Conservation (phyloP, 2,888 invertebrate genomes). For the Trichogramma evanescens region DNA sequence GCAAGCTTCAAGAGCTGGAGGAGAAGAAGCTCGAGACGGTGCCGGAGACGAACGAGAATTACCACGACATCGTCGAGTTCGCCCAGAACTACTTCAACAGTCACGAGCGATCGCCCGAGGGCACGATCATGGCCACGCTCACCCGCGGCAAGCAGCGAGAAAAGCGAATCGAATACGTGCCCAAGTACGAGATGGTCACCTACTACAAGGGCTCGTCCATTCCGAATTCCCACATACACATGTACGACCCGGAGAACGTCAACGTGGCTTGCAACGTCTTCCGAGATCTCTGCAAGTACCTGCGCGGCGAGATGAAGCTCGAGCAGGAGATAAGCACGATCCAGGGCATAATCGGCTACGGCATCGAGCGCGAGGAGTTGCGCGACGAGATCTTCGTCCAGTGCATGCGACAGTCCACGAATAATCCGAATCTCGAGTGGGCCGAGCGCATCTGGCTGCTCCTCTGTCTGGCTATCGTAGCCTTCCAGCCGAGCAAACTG, state of each 20-base stretch:
- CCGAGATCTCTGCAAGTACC: conserved; percentile 83
- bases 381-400: conserved; percentile 88
- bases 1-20: conserved; percentile 76
- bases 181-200: conserved; percentile 88
- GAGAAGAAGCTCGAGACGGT: conserved; percentile 49
- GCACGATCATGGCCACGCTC: conserved; percentile 79
- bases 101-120: conserved; percentile 79
- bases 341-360: conserved; percentile 77
- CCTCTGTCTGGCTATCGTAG: conserved; percentile 81
- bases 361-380: conserved; percentile 84
- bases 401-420: conserved; percentile 80
- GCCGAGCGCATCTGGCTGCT: conserved; percentile 82
- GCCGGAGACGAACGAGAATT: conserved; percentile 45
- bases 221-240: conserved; percentile 86
- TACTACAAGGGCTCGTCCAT: conserved; percentile 83
- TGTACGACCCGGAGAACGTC: conserved; percentile 92
- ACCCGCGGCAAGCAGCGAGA: conserved; percentile 64
- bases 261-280: conserved; percentile 84
- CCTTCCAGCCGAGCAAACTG: conserved; percentile 83
- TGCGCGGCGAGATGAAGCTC: conserved; percentile 78
- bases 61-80: conserved; percentile 83
- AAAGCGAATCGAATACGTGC: conserved; percentile 71
- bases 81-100: conserved; percentile 90
- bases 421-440: conserved; percentile 79
- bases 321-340: conserved; percentile 78